phyloP scores from a whole-genome alignment of 1,140 invertebrate species.

The Caenorhabditis brenneri region DNA sequence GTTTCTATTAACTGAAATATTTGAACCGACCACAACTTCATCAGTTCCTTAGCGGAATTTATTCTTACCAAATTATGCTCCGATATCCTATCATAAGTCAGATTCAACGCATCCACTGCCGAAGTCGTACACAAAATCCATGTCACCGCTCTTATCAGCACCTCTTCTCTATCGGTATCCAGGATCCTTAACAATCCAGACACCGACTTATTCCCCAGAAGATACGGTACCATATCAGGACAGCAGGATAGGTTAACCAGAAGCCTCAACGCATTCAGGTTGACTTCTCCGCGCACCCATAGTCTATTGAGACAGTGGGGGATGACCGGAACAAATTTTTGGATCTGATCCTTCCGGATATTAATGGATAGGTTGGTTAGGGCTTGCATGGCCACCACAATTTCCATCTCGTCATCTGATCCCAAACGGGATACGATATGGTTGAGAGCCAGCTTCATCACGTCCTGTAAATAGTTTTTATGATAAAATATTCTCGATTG shows the following conservation, averaged over 20 bases:
- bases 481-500: too few relatives aligned
- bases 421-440: constrained; percentile 54
- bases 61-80: constrained; percentile 38
- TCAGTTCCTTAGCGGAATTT: too few relatives aligned
- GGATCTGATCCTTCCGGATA: constrained; percentile 50
- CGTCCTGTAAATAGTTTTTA: constrained; percentile 52
- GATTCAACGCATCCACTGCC: constrained; percentile 60
- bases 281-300: constrained; percentile 62
- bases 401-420: constrained; percentile 61
- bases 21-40: too few relatives aligned
- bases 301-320: constrained; percentile 58
- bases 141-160: constrained; percentile 60
- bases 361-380: constrained; percentile 62
- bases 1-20: constrained; percentile 48
- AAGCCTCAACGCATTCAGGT: constrained; percentile 76
- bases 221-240: constrained; percentile 76
- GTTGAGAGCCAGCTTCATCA: constrained; percentile 53
- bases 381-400: constrained; percentile 62
- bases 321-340: constrained; percentile 57
- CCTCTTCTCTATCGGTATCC: constrained; percentile 62
- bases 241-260: constrained; percentile 78
- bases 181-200: constrained; percentile 61
- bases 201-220: constrained; percentile 75
- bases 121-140: constrained; percentile 62
- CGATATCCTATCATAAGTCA: constrained; percentile 61